phyloP scores from a whole-genome alignment of 2,113 vertebrate genomes.

The Daboia siamensis region DNA sequence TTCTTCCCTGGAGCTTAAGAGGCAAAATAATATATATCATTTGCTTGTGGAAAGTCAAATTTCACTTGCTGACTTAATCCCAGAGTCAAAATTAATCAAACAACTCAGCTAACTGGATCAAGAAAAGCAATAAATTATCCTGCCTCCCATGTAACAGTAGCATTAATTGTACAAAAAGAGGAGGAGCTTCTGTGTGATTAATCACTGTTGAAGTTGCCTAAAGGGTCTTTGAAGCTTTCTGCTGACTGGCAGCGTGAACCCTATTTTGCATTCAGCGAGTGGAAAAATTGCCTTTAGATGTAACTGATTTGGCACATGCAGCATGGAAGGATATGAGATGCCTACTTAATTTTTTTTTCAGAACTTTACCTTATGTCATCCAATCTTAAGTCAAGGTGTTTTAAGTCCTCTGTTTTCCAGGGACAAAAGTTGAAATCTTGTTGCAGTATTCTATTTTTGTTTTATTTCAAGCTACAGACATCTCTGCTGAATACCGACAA shows the following conservation, averaged over 20 bases:
- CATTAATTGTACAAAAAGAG: constrained; percentile 60
- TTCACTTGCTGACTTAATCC: constrained; percentile 71
- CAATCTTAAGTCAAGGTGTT: neutral
- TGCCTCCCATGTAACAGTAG: constrained; percentile 59
- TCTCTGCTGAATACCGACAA: neutral
- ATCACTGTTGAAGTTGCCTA: constrained; percentile 69
- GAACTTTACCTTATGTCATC: too few species aligned
- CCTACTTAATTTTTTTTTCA: constrained; percentile 1
- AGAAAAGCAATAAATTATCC: constrained; percentile 62
- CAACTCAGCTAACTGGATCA: constrained; percentile 65
- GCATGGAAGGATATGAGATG: constrained; percentile 35
- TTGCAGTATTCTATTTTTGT: neutral
- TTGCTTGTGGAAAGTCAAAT: constrained; percentile 62
- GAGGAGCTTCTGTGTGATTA: constrained; percentile 63
- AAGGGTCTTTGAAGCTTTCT: constrained; percentile 65
- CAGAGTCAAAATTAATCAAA: constrained; percentile 69
- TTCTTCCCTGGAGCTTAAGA: constrained; percentile 25
- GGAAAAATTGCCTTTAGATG: constrained; percentile 53
- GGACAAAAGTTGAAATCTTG: neutral
- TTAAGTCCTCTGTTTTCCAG: neutral
- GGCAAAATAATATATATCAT: constrained; percentile 59
- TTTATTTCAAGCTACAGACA: neutral
- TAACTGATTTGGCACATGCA: constrained; percentile 53
- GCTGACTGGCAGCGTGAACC: constrained; percentile 62
- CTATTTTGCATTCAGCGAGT: constrained; percentile 62